Evolutionary conservation across 2,113 vertebrate genomes (phyloP).

Genomic region (Ammodramus savannarum): DNA sequence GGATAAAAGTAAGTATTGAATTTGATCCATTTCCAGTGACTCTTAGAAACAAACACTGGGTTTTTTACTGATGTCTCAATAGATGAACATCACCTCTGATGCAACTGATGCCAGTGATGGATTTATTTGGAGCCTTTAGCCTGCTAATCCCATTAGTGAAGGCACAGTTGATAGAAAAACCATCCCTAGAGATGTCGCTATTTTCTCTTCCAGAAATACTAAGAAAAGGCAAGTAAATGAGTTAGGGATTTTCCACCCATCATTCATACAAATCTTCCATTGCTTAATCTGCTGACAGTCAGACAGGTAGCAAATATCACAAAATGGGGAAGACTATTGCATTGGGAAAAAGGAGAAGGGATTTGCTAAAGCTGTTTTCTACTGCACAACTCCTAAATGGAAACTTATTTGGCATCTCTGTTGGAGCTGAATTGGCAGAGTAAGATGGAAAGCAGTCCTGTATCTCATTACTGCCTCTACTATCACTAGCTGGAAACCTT

Average conservation of each 20-base stretch:
- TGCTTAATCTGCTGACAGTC: conserved; percentile 17
- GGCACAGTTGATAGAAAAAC: not conserved
- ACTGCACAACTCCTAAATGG: conserved; percentile 8
- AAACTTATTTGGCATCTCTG: conserved; percentile 33
- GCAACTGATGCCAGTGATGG: not conserved
- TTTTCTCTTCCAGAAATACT: conserved; percentile 10
- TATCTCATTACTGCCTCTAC: conserved; percentile 28
- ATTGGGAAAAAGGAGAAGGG: not conserved
- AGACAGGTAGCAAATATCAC: conserved; percentile 22
- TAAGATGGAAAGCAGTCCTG: conserved; percentile 37
- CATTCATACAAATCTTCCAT: conserved; percentile 12
- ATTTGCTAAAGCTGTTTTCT: conserved; percentile 25
- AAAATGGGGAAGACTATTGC: not conserved
- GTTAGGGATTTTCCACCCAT: conserved; percentile 14
- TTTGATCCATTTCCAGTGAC: not conserved
- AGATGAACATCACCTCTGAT: not conserved
- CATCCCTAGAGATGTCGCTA: not conserved
- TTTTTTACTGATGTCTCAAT: not conserved
- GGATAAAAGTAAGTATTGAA: not conserved
- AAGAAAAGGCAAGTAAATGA: not conserved
- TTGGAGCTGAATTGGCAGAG: conserved; percentile 30
- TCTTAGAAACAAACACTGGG: not conserved
- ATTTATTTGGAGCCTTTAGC: conserved; percentile 8
- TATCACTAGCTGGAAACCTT: conserved; percentile 34
- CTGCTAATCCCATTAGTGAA: conserved; percentile 42